Base-by-base conservation (phyloP, 2,113 vertebrate genomes). In the Aegithalos caudatus region DNA sequence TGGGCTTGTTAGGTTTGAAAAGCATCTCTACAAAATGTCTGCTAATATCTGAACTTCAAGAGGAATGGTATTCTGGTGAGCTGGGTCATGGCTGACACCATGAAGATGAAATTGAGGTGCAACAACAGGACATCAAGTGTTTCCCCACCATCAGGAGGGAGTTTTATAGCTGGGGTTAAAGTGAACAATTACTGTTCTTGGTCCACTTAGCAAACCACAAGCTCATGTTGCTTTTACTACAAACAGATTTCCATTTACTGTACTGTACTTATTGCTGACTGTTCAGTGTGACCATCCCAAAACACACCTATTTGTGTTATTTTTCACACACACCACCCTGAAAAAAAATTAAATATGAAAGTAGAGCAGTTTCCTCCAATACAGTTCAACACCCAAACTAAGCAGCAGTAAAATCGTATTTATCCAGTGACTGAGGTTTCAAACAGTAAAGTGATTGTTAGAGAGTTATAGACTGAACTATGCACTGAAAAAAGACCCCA, bases 251-350 rank as follows among this genome's bases (percentile, higher is more conserved):
- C 86, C 87, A 86, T 95, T 90, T 82, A 79, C 56, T 76, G 19
- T 93, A 67, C 89, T 87, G 74, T 64, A 82, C 83, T 66, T 97
- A 81, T 53, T 96, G 92, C 89, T 97, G 74, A 88, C 89, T 95
- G 80, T 70, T 92, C 74, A 92, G 69, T 86, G 91, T 42, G 81
- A 88, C 92, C 79, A 95, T 91, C 94, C 94, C 92, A 91, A 92
- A 96, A 2, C 90, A 93, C 89, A 88, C 76, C 45, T 89, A 90
- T 66, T 91, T 61, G 91, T 97, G 92, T 93, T 97, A 90, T 94
- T 96, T 93, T 95, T 96, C 96, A 94, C 83, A 95, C 91, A 93
- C 97, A 95, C 97, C 95, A 90, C 96, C 35, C 96, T 95, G 96
- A 97, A 98, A 96, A 95, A 88, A 95, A 97, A 95, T 96, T 92